Percentiles rank a stretch among this genome's conserved stretches.
Evolutionary conservation across 2,888 invertebrate genomes (phyloP).

Genomic region (Unio pictorum): DNA sequence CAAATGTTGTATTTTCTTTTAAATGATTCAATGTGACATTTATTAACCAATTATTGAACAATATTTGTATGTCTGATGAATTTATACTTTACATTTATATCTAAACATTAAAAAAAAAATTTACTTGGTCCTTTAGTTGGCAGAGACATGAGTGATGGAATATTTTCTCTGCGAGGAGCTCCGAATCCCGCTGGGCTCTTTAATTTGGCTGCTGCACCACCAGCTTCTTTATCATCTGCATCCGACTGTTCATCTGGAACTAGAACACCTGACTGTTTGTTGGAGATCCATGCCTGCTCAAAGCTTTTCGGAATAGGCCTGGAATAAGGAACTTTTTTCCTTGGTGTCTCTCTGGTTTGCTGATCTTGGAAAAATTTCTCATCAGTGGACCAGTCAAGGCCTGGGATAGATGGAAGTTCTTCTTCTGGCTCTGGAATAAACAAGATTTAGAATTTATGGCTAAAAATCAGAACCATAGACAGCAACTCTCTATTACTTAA

Average conservation of each 20-base stretch:
- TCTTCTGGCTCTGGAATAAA: constrained; percentile 35
- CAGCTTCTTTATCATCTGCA: constrained; percentile 6
- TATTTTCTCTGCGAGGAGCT: constrained; percentile 3
- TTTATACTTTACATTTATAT: too few species aligned
- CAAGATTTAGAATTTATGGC: constrained; percentile 1
- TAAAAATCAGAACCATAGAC: background rate
- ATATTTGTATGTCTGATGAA: too few species aligned
- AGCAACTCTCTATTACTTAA: background rate
- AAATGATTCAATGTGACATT: too few species aligned
- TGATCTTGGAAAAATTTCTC: constrained; percentile 45
- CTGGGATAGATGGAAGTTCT: constrained; percentile 62
- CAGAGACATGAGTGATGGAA: too few species aligned
- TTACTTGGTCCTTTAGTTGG: too few species aligned
- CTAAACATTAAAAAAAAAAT: too few species aligned
- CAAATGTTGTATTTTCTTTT: too few species aligned
- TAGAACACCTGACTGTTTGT: constrained; percentile 43
- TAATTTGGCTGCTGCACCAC: background rate
- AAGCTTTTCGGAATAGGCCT: constrained; percentile 97
- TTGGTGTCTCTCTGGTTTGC: constrained; percentile 38
- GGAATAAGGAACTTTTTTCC: constrained; percentile 85
- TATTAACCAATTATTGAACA: too few species aligned
- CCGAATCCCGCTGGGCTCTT: constrained; percentile 4
- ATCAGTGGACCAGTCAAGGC: constrained; percentile 63
- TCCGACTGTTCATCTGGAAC: constrained; percentile 16
- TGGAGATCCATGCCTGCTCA: constrained; percentile 93